Evolutionary conservation across 2,113 vertebrate species (phyloP), one percentile per base, ranked within the genome.

Genomic region (Danionella cerebrum): DNA sequence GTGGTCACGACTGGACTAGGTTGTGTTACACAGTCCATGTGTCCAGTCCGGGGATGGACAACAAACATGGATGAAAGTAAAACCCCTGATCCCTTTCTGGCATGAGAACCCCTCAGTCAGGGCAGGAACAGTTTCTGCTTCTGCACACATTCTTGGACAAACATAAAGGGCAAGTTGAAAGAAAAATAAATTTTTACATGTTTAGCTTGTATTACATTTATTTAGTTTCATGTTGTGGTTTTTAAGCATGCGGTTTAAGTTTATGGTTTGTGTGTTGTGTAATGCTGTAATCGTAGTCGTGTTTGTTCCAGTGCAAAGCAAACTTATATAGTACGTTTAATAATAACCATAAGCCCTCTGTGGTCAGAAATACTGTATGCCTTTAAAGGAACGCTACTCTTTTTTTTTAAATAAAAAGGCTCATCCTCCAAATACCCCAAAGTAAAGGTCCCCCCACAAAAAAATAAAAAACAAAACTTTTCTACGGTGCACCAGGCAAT

Each of bases 11-110:
- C 50, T 66, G 65, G 77, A 85, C 77, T 85, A 83, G 82, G n/a
- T n/a, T n/a, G n/a, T 77, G 60, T 86, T 88, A 86, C 84, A 79
- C 69, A 41, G 76, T 69, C 82, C 84, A 84, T 84, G 84, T 83
- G 86, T 84, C 79, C 76, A 24, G 55, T 65, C 59, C 52, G 19
- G 19, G 29, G 19, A 31, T 16, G 71, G 78, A 84, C 82, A 80
- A 79, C 70, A 65, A 77, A 79, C 71, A 78, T 73, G 70, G 70
- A 69, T 55, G 52, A 45, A 29, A 44, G 63, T 57, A 9, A 24
- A 73, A 67, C 42, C 70, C 69, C 72, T 77, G 73, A 75, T 83
- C 73, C 70, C 29, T 22, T 6, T 47, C 24, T 45, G 1, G 27
- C n/a, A 25, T 22, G 12, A 21, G 13, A 12, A 24, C 7, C 21